Percentiles rank a stretch among this genome's conserved stretches.
These are phyloP conservation scores for Hyles euphorbiae DNA, from an alignment of 1,140 invertebrate species.

Conservation along the genomic window DNA sequence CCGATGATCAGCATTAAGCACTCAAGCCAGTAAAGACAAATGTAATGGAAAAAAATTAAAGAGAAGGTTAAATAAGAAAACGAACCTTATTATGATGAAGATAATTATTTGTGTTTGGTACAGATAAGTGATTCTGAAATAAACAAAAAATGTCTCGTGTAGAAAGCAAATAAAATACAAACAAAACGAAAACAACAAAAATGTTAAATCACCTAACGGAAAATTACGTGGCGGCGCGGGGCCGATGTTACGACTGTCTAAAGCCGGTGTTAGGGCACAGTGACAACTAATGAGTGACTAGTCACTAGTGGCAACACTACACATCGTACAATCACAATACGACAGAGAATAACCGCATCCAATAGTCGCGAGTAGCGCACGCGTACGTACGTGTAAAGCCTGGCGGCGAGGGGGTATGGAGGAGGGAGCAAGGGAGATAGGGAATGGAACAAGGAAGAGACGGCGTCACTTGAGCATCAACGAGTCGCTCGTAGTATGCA, in stretches of 20 bases:
- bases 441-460: too few species aligned
- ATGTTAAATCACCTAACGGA: slow-evolving; percentile 12
- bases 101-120: slow-evolving; percentile 89
- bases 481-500: too few species aligned
- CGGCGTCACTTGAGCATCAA: too few species aligned
- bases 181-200: slow-evolving; percentile 27
- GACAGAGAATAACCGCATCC: too few species aligned
- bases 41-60: slow-evolving; percentile 46
- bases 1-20: slow-evolving; percentile 37
- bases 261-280: slow-evolving; percentile 18
- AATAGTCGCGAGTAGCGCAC: too few species aligned
- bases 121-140: slow-evolving; percentile 91
- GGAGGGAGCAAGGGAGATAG: neutral
- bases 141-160: slow-evolving; percentile 83
- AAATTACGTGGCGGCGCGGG: slow-evolving; percentile 6
- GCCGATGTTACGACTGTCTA: slow-evolving; percentile 12
- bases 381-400: too few species aligned
- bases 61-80: slow-evolving; percentile 64
- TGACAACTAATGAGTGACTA: too few species aligned
- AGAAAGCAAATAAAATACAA: slow-evolving; percentile 75
- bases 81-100: slow-evolving; percentile 88
- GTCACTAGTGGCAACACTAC: too few species aligned
- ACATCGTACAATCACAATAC: too few species aligned
- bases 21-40: slow-evolving; percentile 38
- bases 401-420: too few species aligned